These are phyloP conservation scores for Torymus aiolomorphi DNA, from an alignment of 2,888 invertebrate species.

Conservation along the genomic window DNA sequence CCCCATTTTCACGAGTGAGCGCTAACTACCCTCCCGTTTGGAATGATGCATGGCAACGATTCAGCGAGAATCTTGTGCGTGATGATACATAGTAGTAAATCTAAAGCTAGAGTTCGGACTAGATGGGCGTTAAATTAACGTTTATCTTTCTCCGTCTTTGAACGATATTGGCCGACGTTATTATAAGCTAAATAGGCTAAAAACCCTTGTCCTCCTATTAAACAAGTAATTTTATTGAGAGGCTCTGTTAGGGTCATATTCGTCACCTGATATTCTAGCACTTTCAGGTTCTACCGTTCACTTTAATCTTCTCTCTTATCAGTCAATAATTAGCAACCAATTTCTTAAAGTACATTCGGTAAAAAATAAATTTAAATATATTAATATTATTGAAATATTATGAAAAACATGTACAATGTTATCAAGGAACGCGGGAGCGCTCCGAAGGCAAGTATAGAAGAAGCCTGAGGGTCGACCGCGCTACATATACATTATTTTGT, in stretches of 20 bases:
- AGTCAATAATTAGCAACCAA: constrained; percentile 14
- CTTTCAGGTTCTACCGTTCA: constrained; percentile 40
- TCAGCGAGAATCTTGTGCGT: constrained; percentile 57
- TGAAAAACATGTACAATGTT: not conserved
- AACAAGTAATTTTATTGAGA: constrained; percentile 40
- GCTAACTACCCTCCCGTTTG: constrained; percentile 38
- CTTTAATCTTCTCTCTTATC: constrained; percentile 7
- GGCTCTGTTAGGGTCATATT: constrained; percentile 15
- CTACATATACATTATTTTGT: too few species aligned
- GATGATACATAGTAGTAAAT: constrained; percentile 44
- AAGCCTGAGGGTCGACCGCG: too few species aligned
- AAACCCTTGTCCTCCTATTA: constrained; percentile 33
- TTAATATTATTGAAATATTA: not conserved
- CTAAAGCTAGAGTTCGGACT: constrained; percentile 58
- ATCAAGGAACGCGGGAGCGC: too few species aligned
- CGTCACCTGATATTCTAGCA: constrained; percentile 20
- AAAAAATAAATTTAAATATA: constrained; percentile 32
- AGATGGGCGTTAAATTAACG: constrained; percentile 55
- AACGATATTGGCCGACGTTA: constrained; percentile 37
- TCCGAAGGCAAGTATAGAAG: too few species aligned
- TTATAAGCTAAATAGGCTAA: constrained; percentile 39
- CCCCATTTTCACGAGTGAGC: constrained; percentile 25
- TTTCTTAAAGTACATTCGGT: not conserved
- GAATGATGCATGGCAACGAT: constrained; percentile 57
- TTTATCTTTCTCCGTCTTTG: constrained; percentile 43